Evolutionary conservation across 2,113 vertebrate species (phyloP).

Genomic region (Acanthochromis polyacanthus): DNA sequence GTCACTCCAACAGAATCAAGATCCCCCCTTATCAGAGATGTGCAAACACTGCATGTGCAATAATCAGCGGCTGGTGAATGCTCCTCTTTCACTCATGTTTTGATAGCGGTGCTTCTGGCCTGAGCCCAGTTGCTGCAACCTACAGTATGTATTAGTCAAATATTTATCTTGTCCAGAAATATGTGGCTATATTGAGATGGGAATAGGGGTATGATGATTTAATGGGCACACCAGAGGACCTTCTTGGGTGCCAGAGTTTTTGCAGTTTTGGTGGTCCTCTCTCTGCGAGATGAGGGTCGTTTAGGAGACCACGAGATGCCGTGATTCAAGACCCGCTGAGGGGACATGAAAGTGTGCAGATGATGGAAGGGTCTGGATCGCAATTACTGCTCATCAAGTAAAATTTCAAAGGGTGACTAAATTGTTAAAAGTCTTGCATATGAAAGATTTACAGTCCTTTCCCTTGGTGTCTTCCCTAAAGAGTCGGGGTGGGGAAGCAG

Average conservation of each 20-base stretch:
- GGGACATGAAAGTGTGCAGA: constrained; percentile 76
- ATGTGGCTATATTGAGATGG: constrained; percentile 82
- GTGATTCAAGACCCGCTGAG: constrained; percentile 79
- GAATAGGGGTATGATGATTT: constrained; percentile 82
- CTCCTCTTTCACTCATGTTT: constrained; percentile 75
- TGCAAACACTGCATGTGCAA: constrained; percentile 67
- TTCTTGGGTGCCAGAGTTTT: constrained; percentile 74
- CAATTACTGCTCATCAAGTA: constrained; percentile 77
- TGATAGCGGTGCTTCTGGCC: constrained; percentile 78
- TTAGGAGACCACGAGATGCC: constrained; percentile 76
- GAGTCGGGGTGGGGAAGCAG: constrained; percentile 59
- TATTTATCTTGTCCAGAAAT: constrained; percentile 86
- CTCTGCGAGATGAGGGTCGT: constrained; percentile 72
- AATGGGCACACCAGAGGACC: constrained; percentile 79
- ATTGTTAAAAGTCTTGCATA: constrained; percentile 64
- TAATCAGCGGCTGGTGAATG: constrained; percentile 78
- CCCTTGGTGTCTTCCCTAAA: constrained; percentile 65
- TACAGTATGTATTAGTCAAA: constrained; percentile 84
- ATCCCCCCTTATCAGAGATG: constrained; percentile 62
- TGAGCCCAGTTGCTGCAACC: constrained; percentile 74
- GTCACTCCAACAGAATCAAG: constrained; percentile 47
- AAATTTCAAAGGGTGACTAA: constrained; percentile 75
- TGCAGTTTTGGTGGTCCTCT: constrained; percentile 82
- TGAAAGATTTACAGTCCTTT: constrained; percentile 75
- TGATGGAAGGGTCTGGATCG: constrained; percentile 61